Conservation (phyloP, 2,888 invertebrate species). For the Masnerella sp. region DNA sequence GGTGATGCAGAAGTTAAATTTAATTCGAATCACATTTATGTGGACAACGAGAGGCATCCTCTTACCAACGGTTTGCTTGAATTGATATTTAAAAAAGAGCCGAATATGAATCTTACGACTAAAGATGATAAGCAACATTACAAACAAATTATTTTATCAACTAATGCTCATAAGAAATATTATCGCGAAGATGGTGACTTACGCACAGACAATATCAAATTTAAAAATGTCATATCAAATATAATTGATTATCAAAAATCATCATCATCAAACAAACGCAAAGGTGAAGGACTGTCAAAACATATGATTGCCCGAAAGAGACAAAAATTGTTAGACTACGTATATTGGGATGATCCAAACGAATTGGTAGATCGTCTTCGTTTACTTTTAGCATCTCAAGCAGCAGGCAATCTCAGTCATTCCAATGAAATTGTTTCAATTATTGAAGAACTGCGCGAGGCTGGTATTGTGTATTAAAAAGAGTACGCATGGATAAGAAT, state of each 20-base stretch:
- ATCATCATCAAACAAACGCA: constrained; percentile 7
- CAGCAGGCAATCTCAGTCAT: constrained; percentile 53
- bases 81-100: constrained; percentile 12
- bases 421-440: constrained; percentile 56
- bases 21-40: neutral
- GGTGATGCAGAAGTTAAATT: constrained; percentile 17
- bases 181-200: constrained; percentile 16
- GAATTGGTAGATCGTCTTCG: constrained; percentile 54
- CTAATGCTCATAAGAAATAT: constrained; percentile 53
- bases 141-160: constrained; percentile 37
- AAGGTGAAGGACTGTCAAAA: neutral
- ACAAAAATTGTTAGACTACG: constrained; percentile 33
- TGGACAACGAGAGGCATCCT: constrained; percentile 8
- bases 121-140: constrained; percentile 33
- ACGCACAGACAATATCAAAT: constrained; percentile 4
- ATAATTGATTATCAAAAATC: constrained; percentile 1
- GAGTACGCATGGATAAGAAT: neutral
- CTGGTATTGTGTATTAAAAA: constrained; percentile 54
- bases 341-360: constrained; percentile 58
- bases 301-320: constrained; percentile 6
- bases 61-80: constrained; percentile 8
- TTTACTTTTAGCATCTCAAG: constrained; percentile 47
- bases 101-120: constrained; percentile 5
- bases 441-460: constrained; percentile 55
- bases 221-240: constrained; percentile 24